Percentiles rank a stretch among this genome's conserved stretches.
These are phyloP conservation scores for Potorous gilbertii DNA, from an alignment of 2,797 vertebrate species.

Conservation along the genomic window DNA sequence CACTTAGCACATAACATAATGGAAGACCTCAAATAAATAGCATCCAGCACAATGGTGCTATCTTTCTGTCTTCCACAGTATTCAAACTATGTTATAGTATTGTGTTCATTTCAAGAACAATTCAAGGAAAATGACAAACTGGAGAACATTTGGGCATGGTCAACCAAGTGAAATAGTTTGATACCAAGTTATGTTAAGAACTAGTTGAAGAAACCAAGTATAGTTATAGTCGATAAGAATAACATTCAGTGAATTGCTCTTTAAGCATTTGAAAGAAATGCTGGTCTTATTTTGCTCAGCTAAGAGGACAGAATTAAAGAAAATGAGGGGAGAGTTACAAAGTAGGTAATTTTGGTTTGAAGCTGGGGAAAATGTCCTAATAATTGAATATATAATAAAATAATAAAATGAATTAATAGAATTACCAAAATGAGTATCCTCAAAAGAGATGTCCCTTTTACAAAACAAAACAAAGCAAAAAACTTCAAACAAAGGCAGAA, in stretches of 20 bases:
- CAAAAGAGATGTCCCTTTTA: not conserved
- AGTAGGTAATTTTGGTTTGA: not conserved
- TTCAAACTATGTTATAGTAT: not conserved
- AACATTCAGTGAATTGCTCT: not conserved
- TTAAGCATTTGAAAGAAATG: not conserved
- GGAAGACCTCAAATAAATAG: not conserved
- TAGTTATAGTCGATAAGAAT: not conserved
- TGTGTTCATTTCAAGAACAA: not conserved
- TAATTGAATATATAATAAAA: not conserved
- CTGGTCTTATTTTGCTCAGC: not conserved
- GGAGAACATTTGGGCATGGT: not conserved
- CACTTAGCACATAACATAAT: not conserved
- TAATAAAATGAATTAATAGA: not conserved
- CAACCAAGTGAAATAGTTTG: not conserved
- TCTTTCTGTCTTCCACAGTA: not conserved
- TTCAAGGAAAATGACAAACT: not conserved
- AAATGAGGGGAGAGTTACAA: not conserved
- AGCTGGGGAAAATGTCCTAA: not conserved
- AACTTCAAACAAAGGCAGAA: not conserved
- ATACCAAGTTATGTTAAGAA: not conserved
- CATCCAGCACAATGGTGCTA: not conserved
- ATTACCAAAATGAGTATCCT: not conserved
- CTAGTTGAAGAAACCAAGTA: not conserved
- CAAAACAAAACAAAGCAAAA: not conserved
- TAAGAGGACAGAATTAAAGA: not conserved